Base-by-base conservation (phyloP, 2,797 vertebrate species). In the Vespertilio murinus region DNA sequence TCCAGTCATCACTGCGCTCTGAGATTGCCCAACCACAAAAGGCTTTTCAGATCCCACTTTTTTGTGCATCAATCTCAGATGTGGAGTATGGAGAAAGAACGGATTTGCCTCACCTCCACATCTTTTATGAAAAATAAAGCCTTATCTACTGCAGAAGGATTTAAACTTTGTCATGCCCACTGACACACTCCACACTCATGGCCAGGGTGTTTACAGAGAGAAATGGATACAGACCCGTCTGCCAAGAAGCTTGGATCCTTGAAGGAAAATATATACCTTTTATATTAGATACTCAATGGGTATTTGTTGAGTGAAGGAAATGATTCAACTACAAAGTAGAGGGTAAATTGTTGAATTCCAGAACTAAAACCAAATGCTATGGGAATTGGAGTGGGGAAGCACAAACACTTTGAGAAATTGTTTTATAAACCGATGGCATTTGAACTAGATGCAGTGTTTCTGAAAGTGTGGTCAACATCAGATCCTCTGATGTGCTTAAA, bases 311-410 rank as follows among this genome's bases (percentile, higher is more conserved):
- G 9, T 49, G 40, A 84, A 20, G 38, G 38, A 92, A 92, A 90
- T 77, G 38, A 73, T 78, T 95, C n/a, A 81, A 92, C 92, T 18
- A 69, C 16, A 85, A 81, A 12, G 49, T 80, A 89, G 40, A 88
- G 35, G 85, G 38, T 49, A 8, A 91, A 89, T 30, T 73, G 18
- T 79, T 69, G 40, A 84, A 74, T 64, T 67, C 47, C 2, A 61
- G 47, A 78, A 28, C 73, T 80, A 59, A 84, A 84, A 92, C 47
- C 70, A 93, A 95, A 78, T 42, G 20, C 40, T 69, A 3, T 42
- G 23, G 54, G 70, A 38, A 2, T 80, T 67, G 30, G 11, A n/a
- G 10, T 75, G 35, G 22, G 28, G 67, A 92, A 61, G 30, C 67
- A 42, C 0, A 7, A 90, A 70, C 5, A 23, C 28, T 77, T 88